phyloP scores from a whole-genome alignment of 2,797 vertebrate genomes.

The Siniperca undulata region DNA sequence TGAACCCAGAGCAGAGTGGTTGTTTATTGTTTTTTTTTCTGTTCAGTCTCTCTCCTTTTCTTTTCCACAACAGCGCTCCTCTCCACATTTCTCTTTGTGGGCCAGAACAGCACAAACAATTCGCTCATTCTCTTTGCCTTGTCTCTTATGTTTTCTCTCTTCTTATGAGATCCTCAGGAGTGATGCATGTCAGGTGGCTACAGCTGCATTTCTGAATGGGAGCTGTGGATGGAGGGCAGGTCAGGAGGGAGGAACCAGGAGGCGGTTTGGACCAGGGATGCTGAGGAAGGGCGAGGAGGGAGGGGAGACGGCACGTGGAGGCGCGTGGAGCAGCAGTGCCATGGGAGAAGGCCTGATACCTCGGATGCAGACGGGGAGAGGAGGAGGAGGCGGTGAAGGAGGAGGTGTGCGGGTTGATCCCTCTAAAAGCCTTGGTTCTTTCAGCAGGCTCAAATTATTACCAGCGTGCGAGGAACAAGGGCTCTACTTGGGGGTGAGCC shows the following conservation, averaged over 20 bases:
- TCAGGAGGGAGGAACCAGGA: slow-evolving; percentile 17
- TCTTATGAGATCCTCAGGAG: slow-evolving; percentile 19
- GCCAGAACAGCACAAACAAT: slow-evolving; percentile 46
- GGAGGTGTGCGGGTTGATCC: slow-evolving; percentile 67
- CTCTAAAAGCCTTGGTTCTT: slow-evolving; percentile 83
- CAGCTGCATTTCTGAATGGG: slow-evolving; percentile 26
- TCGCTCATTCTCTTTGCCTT: slow-evolving; percentile 66
- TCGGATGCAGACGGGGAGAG: slow-evolving; percentile 6
- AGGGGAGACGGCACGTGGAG: slow-evolving; percentile 51
- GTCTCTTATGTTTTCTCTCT: slow-evolving; percentile 41
- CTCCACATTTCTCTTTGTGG: slow-evolving; percentile 24
- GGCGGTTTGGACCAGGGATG: background rate
- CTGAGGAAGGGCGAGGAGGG: background rate
- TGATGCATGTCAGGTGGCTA: slow-evolving; percentile 29
- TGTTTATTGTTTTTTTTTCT: slow-evolving; percentile 28
- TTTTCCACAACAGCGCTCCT: slow-evolving; percentile 25
- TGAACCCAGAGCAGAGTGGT: slow-evolving; percentile 58
- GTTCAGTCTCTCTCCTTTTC: slow-evolving; percentile 7
- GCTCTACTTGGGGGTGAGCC: slow-evolving; percentile 83
- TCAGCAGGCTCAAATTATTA: slow-evolving; percentile 82
- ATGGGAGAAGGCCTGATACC: slow-evolving; percentile 56
- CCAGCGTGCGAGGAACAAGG: slow-evolving; percentile 84
- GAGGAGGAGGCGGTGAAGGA: slow-evolving; percentile 26
- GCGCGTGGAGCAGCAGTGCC: slow-evolving; percentile 38
- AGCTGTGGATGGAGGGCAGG: slow-evolving; percentile 19